Evolutionary conservation across 1,140 invertebrate genomes (phyloP).

Genomic region (Drosophila sucinea): DNA sequence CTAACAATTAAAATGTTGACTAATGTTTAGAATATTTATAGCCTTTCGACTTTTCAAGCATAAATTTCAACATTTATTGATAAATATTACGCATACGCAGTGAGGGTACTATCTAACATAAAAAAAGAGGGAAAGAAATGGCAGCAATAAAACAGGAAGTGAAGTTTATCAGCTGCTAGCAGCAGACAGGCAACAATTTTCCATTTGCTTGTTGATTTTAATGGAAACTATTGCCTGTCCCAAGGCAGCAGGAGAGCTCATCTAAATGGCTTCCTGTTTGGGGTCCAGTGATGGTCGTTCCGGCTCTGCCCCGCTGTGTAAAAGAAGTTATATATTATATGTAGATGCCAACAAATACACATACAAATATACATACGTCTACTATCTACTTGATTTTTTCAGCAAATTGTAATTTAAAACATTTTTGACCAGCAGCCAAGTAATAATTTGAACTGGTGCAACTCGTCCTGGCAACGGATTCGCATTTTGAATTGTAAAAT

Average conservation of each 20-base stretch:
- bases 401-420: slow-evolving; percentile 79
- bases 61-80: slow-evolving; percentile 28
- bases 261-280: slow-evolving; percentile 66
- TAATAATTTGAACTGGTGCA: slow-evolving; percentile 74
- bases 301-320: slow-evolving; percentile 25
- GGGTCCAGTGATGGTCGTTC: slow-evolving; percentile 28
- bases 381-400: slow-evolving; percentile 9
- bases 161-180: slow-evolving; percentile 50
- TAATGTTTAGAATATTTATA: neutral
- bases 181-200: slow-evolving; percentile 47
- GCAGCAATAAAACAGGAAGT: slow-evolving; percentile 39
- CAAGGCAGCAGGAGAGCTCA: slow-evolving; percentile 24
- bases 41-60: neutral
- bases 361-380: neutral
- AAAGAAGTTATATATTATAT: slow-evolving; percentile 27
- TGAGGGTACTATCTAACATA: slow-evolving; percentile 15
- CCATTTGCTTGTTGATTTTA: slow-evolving; percentile 59
- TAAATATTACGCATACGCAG: slow-evolving; percentile 52
- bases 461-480: slow-evolving; percentile 57
- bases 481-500: slow-evolving; percentile 66
- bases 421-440: slow-evolving; percentile 73
- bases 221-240: slow-evolving; percentile 45
- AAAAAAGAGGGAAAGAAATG: slow-evolving; percentile 25
- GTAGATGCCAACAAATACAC: slow-evolving; percentile 32
- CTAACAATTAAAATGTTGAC: neutral